A percentile compares a stretch with the other conserved stretches of the same genome.
phyloP scores from a whole-genome alignment of 1,140 invertebrate genomes.

The Goniozus legneri region DNA sequence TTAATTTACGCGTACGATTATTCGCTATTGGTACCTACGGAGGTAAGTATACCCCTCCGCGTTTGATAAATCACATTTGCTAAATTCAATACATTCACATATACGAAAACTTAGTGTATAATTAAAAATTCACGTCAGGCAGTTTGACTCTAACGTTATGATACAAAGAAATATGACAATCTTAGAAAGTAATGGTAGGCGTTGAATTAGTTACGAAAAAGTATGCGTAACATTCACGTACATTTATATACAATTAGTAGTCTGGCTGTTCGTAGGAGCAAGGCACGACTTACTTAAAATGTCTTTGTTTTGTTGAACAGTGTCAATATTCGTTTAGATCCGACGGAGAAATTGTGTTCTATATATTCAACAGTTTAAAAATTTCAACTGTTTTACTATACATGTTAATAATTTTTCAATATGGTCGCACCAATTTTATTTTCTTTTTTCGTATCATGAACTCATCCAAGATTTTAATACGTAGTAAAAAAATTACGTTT shows the following conservation, averaged over 20 bases:
- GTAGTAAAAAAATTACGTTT: constrained; percentile 19
- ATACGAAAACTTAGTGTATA: neutral
- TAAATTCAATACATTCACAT: neutral
- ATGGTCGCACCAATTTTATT: neutral
- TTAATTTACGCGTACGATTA: neutral
- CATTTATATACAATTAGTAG: constrained; percentile 4
- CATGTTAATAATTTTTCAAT: no score
- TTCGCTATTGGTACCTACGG: neutral
- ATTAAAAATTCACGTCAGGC: neutral
- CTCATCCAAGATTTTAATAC: neutral
- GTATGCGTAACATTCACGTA: neutral
- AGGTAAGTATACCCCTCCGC: neutral
- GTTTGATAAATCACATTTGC: neutral
- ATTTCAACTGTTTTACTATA: no score
- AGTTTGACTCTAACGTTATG: neutral
- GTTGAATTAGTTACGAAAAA: constrained; percentile 10
- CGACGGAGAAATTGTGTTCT: constrained; percentile 14
- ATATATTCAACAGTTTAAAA: no score
- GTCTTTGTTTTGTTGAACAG: constrained; percentile 13
- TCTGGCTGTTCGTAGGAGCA: constrained; percentile 19
- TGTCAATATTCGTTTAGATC: constrained; percentile 12
- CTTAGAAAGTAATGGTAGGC: constrained; percentile 17
- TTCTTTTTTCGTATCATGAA: neutral
- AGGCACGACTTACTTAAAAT: constrained; percentile 20
- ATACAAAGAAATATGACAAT: constrained; percentile 8